Evolutionary conservation across 2,888 invertebrate genomes (phyloP).

Genomic region (Gisinianus flammeolus): DNA sequence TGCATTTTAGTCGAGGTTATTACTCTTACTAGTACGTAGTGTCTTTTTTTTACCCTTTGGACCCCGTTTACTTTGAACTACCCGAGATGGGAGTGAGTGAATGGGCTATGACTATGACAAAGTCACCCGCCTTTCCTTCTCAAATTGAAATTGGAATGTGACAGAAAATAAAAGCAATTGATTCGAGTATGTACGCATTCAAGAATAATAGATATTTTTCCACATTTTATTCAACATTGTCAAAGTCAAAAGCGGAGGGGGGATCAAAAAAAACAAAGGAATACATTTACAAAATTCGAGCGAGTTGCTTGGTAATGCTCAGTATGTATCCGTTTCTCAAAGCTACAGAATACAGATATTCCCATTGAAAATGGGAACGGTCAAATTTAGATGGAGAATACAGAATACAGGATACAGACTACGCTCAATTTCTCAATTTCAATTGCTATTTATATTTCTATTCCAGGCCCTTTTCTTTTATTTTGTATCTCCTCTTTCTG

Average conservation of each 20-base stretch:
- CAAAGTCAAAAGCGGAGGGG: neutral
- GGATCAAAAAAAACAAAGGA: neutral
- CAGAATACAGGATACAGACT: too few relatives aligned
- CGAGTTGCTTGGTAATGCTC: too few relatives aligned
- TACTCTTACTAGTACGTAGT: neutral
- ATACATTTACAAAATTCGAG: too few relatives aligned
- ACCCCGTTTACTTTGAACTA: constrained; percentile 27
- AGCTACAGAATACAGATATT: neutral
- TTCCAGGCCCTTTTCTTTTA: too few relatives aligned
- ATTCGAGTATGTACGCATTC: neutral
- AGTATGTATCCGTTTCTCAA: too few relatives aligned
- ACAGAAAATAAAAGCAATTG: neutral
- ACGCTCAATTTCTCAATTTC: too few relatives aligned
- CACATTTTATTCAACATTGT: neutral
- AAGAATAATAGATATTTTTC: too few relatives aligned
- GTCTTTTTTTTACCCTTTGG: neutral
- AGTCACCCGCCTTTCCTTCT: neutral
- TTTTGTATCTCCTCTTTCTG: neutral
- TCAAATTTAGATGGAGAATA: too few relatives aligned
- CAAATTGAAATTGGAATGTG: constrained; percentile 18
- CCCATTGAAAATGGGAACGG: neutral
- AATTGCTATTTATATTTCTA: too few relatives aligned
- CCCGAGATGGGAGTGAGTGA: constrained; percentile 13
- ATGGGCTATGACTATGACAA: constrained; percentile 11
- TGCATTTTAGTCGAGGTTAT: constrained; percentile 10